Conservation (phyloP, 1,140 invertebrate genomes). For the Heliconius nattereri region DNA sequence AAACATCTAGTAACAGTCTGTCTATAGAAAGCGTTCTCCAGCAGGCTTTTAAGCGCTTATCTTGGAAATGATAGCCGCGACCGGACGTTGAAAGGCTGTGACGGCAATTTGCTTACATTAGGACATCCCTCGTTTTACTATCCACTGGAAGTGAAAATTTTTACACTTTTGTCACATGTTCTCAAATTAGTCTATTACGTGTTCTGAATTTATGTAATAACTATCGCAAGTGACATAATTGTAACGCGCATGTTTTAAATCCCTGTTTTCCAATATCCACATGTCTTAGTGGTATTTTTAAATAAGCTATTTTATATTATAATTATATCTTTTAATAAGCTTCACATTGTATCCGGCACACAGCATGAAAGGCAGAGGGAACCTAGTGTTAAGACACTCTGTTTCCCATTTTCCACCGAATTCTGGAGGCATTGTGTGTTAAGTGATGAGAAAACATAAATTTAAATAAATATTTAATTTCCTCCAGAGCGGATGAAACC, state of each 20-base stretch:
- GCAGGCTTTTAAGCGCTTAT: slow-evolving; percentile 79
- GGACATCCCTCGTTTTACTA: slow-evolving; percentile 64
- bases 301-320: neutral
- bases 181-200: slow-evolving; percentile 3
- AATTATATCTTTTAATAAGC: too few species aligned
- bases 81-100: slow-evolving; percentile 75
- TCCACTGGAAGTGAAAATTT: slow-evolving; percentile 19
- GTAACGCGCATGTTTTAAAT: neutral
- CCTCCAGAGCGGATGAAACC: too few species aligned
- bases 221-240: neutral
- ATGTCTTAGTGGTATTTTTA: neutral
- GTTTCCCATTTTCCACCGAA: too few species aligned
- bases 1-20: slow-evolving; percentile 64
- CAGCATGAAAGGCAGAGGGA: too few species aligned
- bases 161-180: slow-evolving; percentile 14
- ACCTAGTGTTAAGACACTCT: too few species aligned
- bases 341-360: too few species aligned
- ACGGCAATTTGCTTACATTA: slow-evolving; percentile 80
- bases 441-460: too few species aligned
- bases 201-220: neutral
- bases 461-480: too few species aligned
- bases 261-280: neutral
- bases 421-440: too few species aligned
- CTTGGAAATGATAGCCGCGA: slow-evolving; percentile 77
- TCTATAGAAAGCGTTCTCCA: slow-evolving; percentile 75